Evolutionary conservation across 2,797 vertebrate species (phyloP).

Genomic region (Sternotherus odoratus): DNA sequence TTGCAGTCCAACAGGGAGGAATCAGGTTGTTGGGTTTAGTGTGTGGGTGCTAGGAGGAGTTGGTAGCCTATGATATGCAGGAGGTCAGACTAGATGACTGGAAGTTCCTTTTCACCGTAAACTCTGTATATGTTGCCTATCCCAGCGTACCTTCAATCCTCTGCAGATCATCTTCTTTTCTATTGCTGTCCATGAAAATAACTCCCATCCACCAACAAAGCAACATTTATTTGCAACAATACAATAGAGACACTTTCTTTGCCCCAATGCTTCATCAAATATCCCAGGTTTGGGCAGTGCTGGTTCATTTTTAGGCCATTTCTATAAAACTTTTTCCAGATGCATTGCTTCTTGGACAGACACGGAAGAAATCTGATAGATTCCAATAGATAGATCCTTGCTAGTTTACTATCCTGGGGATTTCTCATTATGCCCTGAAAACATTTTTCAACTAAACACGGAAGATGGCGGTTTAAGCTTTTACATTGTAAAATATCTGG

Average conservation of each 20-base stretch:
- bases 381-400: not conserved
- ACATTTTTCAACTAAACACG: not conserved
- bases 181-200: not conserved
- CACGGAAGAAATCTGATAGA: not conserved
- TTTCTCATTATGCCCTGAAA: not conserved
- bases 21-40: not conserved
- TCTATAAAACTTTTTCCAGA: not conserved
- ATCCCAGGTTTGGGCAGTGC: not conserved
- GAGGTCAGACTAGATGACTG: not conserved
- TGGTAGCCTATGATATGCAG: not conserved
- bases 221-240: not conserved
- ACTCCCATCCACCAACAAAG: not conserved
- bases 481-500: not conserved
- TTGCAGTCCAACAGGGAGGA: not conserved
- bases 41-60: not conserved
- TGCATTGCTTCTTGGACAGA: not conserved
- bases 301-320: not conserved
- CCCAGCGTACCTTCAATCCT: accelerated
- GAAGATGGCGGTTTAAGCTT: not conserved
- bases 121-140: not conserved
- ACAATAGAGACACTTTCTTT: not conserved
- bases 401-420: not conserved
- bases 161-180: not conserved
- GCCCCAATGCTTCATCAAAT: not conserved
- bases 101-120: not conserved